Base-by-base conservation (phyloP, 1,140 invertebrate species). In the Drosophila takahashii region DNA sequence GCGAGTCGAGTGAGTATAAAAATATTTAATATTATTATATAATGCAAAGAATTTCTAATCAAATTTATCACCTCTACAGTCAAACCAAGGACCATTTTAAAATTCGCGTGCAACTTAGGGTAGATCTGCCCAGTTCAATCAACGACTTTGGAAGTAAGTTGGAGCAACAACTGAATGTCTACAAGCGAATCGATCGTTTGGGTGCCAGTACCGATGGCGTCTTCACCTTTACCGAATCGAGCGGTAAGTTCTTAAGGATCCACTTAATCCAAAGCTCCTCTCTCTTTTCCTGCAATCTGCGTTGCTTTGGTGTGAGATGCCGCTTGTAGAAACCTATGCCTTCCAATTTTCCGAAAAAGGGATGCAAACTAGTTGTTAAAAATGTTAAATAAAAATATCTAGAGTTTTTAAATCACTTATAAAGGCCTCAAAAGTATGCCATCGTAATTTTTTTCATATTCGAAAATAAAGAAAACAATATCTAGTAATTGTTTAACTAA, bases 171-270 rank as follows among this genome's bases (percentile, higher is more conserved):
- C 37, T 92, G 51, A 29, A 50, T 7, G 22, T n/a, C 0, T 90
- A 54, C 44, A 50, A 62, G 7, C 42, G 56, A 0, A 64, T 92
- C 3, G 79, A 54, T 1, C 11, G 34, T 0, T 39, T 87, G 11
- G 78, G 89, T 4, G 91, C 75, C 29, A 58, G 62, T 1, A 16
- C 64, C 6, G 90, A 81, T 15, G 27, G 58, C 0, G 13, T 56
- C 0, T 92, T 74, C 52, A 64, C 58, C 22, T 92, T 90, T 59
- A 42, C 41, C 13, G 51, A 42, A 11, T 32, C 60, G 1, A 56
- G 37, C 39, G 90, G 90, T 92, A 70, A 91, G 90, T 77, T 15
- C 84, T 66, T 84, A 64, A 81, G 79, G 47, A 15, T 18, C 11
- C 27, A 3, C 9, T 3, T 8, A 22, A 22, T 1, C 3, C 6